phyloP scores from a whole-genome alignment of 2,797 vertebrate species.

The Poecilia picta region DNA sequence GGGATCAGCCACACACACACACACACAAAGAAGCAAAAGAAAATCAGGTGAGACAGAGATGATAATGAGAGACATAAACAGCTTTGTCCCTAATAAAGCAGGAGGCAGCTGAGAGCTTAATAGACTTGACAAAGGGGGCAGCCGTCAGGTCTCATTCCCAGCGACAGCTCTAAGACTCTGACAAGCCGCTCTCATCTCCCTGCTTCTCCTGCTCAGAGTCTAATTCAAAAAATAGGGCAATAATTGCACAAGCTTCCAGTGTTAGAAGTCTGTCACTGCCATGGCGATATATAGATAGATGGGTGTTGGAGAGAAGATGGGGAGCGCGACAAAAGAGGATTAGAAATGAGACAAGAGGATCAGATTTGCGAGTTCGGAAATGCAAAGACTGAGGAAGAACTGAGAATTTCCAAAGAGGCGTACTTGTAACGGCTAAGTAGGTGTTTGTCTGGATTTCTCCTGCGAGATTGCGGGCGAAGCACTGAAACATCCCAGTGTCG shows the following conservation, averaged over 20 bases:
- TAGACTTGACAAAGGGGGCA: slow-evolving; percentile 68
- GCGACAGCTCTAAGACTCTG: slow-evolving; percentile 52
- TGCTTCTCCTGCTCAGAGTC: slow-evolving; percentile 45
- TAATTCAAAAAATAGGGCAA: slow-evolving; percentile 72
- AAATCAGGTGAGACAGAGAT: slow-evolving; percentile 60
- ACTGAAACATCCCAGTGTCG: slow-evolving; percentile 98
- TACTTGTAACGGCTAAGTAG: slow-evolving; percentile 97
- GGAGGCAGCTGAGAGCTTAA: slow-evolving; percentile 59
- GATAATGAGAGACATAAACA: slow-evolving; percentile 73
- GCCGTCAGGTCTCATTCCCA: slow-evolving; percentile 68
- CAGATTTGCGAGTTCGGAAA: slow-evolving; percentile 42
- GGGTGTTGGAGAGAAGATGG: slow-evolving; percentile 45
- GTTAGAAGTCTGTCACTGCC: slow-evolving; percentile 70
- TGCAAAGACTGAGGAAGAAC: slow-evolving; percentile 26
- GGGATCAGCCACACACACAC: slow-evolving; percentile 41
- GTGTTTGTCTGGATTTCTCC: slow-evolving; percentile 97
- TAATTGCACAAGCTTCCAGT: slow-evolving; percentile 69
- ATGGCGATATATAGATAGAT: slow-evolving; percentile 63
- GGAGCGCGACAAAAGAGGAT: slow-evolving; percentile 59
- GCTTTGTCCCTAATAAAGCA: slow-evolving; percentile 68
- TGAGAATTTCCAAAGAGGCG: slow-evolving; percentile 57
- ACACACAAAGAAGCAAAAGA: slow-evolving; percentile 37
- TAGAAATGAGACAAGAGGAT: slow-evolving; percentile 53
- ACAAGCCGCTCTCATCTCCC: slow-evolving; percentile 52
- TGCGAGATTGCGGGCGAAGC: slow-evolving; percentile 90